phyloP scores from a whole-genome alignment of 2,888 invertebrate genomes.

The Blomia tropicalis region DNA sequence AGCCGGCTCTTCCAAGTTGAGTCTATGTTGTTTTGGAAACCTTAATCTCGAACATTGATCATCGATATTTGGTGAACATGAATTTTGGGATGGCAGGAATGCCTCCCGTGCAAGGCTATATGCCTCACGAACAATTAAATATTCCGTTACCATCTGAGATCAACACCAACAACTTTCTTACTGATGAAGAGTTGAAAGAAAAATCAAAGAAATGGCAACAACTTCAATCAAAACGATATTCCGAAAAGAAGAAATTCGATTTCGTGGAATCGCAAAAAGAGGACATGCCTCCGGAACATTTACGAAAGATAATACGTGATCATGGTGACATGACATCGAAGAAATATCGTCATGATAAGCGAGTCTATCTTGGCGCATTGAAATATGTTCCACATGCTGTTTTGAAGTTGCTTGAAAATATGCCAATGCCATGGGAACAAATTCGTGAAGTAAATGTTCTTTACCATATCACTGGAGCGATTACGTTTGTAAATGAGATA shows the following conservation, averaged over 20 bases:
- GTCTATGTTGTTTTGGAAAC: no score
- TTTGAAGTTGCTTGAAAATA: slow-evolving; percentile 93
- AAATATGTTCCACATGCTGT: slow-evolving; percentile 99
- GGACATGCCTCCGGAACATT: slow-evolving; percentile 99
- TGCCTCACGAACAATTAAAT: slow-evolving; percentile 28
- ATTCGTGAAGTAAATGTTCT: slow-evolving; percentile 92
- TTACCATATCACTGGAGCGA: slow-evolving; percentile 98
- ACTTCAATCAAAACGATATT: slow-evolving; percentile 91
- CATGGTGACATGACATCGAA: slow-evolving; percentile 99
- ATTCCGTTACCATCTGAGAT: slow-evolving; percentile 37
- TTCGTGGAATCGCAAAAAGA: slow-evolving; percentile 98
- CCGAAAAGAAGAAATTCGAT: slow-evolving; percentile 94
- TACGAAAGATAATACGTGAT: slow-evolving; percentile 93
- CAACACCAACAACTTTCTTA: slow-evolving; percentile 48
- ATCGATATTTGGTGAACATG: background rate
- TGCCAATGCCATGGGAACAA: slow-evolving; percentile 99
- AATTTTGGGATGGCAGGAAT: background rate
- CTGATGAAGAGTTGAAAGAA: slow-evolving; percentile 42
- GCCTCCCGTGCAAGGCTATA: background rate
- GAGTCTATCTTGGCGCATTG: slow-evolving; percentile 78
- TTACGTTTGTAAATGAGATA: slow-evolving; percentile 99
- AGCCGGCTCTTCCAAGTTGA: no score
- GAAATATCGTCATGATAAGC: slow-evolving; percentile 94
- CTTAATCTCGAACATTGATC: no score
- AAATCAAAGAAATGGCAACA: slow-evolving; percentile 86